Evolutionary conservation across 1,140 invertebrate species (phyloP).

Genomic region (Drosophila orosa): DNA sequence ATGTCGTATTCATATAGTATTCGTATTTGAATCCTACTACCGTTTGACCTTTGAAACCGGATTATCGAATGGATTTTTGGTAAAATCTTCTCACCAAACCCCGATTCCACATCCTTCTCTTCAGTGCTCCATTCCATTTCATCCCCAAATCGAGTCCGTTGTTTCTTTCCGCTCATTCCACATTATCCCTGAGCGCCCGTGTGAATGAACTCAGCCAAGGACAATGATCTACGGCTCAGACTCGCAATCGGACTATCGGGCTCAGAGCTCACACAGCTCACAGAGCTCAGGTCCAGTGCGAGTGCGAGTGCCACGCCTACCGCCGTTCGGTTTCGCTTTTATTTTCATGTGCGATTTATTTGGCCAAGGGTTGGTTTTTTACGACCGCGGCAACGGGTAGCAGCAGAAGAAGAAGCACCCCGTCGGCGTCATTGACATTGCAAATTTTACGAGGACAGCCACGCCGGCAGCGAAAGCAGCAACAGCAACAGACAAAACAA

Average conservation of each 20-base stretch:
- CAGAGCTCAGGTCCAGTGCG: conserved; percentile 25
- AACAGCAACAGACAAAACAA: conserved; percentile 58
- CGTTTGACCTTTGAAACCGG: background rate
- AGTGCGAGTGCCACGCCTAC: conserved; percentile 42
- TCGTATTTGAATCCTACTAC: background rate
- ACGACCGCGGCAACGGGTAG: conserved; percentile 55
- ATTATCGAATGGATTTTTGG: background rate
- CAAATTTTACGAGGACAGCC: conserved; percentile 61
- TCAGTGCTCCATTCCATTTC: conserved; percentile 6
- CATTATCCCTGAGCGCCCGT: conserved; percentile 11
- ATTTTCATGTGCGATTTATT: conserved; percentile 70
- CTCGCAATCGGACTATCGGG: conserved; percentile 23
- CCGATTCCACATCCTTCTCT: background rate
- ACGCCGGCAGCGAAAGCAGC: conserved; percentile 5
- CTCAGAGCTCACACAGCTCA: conserved; percentile 11
- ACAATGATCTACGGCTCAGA: conserved; percentile 76
- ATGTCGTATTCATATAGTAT: background rate
- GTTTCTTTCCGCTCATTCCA: background rate
- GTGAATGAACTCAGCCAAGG: conserved; percentile 81
- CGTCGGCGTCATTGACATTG: conserved; percentile 79
- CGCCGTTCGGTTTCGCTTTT: conserved; percentile 34
- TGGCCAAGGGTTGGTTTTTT: conserved; percentile 73
- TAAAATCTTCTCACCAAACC: background rate
- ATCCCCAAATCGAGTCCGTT: conserved; percentile 1
- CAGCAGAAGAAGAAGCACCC: conserved; percentile 7